Evolutionary conservation across 2,888 invertebrate species (phyloP), one percentile per base, ranked within the genome.

Genomic region (Physocephala rufipes): DNA sequence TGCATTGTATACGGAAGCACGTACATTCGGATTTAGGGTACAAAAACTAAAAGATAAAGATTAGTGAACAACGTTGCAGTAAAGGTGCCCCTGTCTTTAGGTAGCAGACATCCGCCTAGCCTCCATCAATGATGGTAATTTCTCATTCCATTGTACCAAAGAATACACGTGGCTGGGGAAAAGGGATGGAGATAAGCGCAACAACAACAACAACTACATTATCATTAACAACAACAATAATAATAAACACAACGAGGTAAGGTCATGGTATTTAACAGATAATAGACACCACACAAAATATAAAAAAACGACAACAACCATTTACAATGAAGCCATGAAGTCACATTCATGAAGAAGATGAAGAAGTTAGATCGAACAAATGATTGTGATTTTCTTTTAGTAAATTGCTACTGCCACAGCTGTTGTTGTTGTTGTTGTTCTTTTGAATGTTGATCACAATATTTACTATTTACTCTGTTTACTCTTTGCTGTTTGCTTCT

Each of bases 391-490:
- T 21, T n/a, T 26, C 15, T 55, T n/a, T n/a, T 55, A 26, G 21
- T 13, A 26, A 24, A 24, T 55, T 55, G n/a, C n/a, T n/a, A n/a
- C n/a, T 43, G 30, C 15, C n/a, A n/a, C n/a, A n/a, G n/a, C n/a
- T 45, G 45, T 26, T 47, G 13, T 36, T 43, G 45, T 24, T 16
- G 59, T 30, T 36, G 65, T 28, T 30, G 49, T 28, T 28, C 16
- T 51, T 51, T 28, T 53, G 36, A 21, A 28, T 53, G 28, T 53
- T 53, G 66, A 19, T 66, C 36, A 24, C 53, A 64, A 36, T 53
- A 53, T 51, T 66, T 66, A 51, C 53, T 45, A 26, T 19, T 63
- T 62, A 62, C 21, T 59, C 62, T 16, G 19, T 19, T 47, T 64
- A 49, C 47, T 43, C 5, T 64, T n/a, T 12, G 53, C 66, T 30